These are phyloP conservation scores for Hydropsyche betteni DNA, from an alignment of 2,888 invertebrate species.

Conservation along the genomic window DNA sequence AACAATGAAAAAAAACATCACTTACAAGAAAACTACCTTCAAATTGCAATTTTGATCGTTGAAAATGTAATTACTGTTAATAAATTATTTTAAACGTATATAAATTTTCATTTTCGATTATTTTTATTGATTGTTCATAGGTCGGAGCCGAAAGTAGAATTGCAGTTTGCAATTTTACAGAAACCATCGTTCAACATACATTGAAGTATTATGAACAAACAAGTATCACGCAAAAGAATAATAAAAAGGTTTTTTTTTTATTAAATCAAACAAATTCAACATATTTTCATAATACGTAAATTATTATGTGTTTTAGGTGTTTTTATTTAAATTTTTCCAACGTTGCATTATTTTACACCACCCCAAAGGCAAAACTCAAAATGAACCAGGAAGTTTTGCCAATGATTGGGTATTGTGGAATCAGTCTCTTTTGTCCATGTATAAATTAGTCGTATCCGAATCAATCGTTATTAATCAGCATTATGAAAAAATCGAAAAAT, in stretches of 20 bases:
- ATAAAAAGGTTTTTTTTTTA: constrained; percentile 58
- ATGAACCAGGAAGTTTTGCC: constrained; percentile 58
- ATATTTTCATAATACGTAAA: too few species aligned
- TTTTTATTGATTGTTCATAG: constrained; percentile 55
- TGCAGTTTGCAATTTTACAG: constrained; percentile 65
- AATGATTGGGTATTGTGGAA: constrained; percentile 60
- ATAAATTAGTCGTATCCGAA: constrained; percentile 61
- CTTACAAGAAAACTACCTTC: constrained; percentile 59
- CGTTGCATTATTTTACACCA: constrained; percentile 60
- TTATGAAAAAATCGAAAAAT: constrained; percentile 29
- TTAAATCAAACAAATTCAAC: constrained; percentile 1
- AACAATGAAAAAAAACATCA: constrained; percentile 58
- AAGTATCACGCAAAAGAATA: constrained; percentile 56
- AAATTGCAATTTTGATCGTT: constrained; percentile 58
- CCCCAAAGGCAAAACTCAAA: constrained; percentile 57
- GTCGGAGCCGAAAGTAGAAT: constrained; percentile 64
- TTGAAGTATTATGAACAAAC: constrained; percentile 63
- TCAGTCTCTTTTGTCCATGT: constrained; percentile 58
- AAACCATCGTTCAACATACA: constrained; percentile 60
- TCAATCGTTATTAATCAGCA: constrained; percentile 56
- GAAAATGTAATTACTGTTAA: constrained; percentile 61
- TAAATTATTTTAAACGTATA: constrained; percentile 36
- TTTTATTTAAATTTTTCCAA: constrained; percentile 59
- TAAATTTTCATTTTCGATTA: constrained; percentile 19
- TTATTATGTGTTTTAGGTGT: constrained; percentile 57